Evolutionary conservation across 2,888 invertebrate species (phyloP).

Genomic region (Choreutis nemorana): DNA sequence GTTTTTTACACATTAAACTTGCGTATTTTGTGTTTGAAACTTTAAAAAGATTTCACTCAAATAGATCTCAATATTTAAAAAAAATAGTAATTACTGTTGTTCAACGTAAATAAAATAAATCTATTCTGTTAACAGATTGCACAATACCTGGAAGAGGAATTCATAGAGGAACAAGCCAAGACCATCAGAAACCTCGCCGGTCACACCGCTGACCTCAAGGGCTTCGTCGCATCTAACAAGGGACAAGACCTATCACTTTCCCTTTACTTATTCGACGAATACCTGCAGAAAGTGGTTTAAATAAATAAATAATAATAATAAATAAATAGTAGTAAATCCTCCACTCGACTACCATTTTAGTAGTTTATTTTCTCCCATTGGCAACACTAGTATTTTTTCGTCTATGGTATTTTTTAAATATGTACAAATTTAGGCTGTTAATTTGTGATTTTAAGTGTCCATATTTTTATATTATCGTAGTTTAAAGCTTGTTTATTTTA

Average conservation of each 20-base stretch:
- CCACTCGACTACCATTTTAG: slow-evolving; percentile 19
- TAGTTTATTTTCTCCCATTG: slow-evolving; percentile 14
- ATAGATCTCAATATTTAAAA: no score
- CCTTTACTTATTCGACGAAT: slow-evolving; percentile 80
- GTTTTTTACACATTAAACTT: no score
- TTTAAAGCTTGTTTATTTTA: slow-evolving; percentile 14
- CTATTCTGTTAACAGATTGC: slow-evolving; percentile 52
- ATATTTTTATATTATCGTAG: slow-evolving; percentile 11
- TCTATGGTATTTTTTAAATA: slow-evolving; percentile 11
- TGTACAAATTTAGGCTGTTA: slow-evolving; percentile 23
- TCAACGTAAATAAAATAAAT: slow-evolving; percentile 1
- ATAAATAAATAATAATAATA: slow-evolving; percentile 7
- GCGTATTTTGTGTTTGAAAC: no score
- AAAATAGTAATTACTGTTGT: neutral
- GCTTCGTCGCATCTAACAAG: slow-evolving; percentile 61
- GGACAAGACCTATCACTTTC: slow-evolving; percentile 69
- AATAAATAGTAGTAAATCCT: slow-evolving; percentile 6
- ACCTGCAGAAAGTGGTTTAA: slow-evolving; percentile 47
- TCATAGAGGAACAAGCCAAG: slow-evolving; percentile 73
- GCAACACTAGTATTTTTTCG: slow-evolving; percentile 12
- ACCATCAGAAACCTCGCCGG: slow-evolving; percentile 76
- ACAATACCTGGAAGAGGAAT: slow-evolving; percentile 80
- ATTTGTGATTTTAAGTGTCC: slow-evolving; percentile 14
- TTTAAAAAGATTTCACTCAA: no score
- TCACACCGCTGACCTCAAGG: slow-evolving; percentile 75